Base-by-base conservation (phyloP, 1,140 invertebrate species). In the Drosophila sucinea region DNA sequence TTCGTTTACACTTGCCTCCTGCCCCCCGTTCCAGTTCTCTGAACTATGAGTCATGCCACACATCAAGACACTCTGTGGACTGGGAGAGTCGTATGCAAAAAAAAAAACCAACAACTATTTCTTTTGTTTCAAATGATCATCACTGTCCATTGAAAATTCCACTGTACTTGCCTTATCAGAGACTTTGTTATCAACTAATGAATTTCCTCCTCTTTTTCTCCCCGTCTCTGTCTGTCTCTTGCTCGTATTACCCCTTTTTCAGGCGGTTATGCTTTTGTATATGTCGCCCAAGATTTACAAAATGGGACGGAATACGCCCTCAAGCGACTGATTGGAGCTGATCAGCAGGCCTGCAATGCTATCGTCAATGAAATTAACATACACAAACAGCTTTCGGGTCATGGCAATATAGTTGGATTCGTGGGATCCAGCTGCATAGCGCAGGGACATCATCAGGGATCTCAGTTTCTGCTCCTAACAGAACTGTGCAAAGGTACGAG, bases 251-350 rank as follows among this genome's bases (percentile, higher is more conserved):
- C 44, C 44, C 44, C 68, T 76, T 73, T 92, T 95, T 93, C 78
- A 98, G 98, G 98, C 94, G 97, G 97, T 80, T 98, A 97, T 95
- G 97, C 97, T 57, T 96, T 97, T 94, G 97, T 99, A 58, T 99
- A 96, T 94, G 95, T 97, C 71, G 97, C 97, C 76, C 97, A 98
- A 94, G 97, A 98, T 94, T 92, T 96, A 65, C 94, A 95, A 66
- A 95, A 94, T 74, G 96, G 96, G 66, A 97, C 97, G 78, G 97
- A 98, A 89, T 98, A 97, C 94, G 97, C 98, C 81, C 94, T 98
- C 70, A 97, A 97, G 94, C 95, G 95, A 91, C 93, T 97, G 66
- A 94, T 97, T 90, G 96, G 96, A 29, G 95, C 95, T 38, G 96
- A 96, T 92, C 95, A 96, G 76, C 95, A 96, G 82, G 94, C 95